These are phyloP conservation scores for Conomelus anceps DNA, from an alignment of 2,888 invertebrate genomes.

Conservation along the genomic window DNA sequence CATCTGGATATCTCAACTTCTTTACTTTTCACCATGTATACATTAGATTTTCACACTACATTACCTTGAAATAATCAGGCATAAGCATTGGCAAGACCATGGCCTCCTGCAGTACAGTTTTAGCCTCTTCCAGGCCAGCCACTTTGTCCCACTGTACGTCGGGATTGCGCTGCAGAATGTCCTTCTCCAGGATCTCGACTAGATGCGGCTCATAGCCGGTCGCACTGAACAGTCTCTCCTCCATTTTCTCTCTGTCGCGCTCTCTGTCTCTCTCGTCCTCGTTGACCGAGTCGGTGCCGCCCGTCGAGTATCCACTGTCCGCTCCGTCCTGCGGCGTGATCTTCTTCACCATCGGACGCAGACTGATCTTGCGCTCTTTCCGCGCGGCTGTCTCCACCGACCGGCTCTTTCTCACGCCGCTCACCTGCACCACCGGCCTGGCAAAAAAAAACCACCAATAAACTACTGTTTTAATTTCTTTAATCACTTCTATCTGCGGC, in stretches of 20 bases:
- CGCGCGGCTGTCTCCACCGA: conserved; percentile 43
- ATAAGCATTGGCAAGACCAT: conserved; percentile 79
- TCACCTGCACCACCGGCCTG: neutral
- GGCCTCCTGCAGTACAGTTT: conserved; percentile 73
- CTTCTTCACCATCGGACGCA: conserved; percentile 28
- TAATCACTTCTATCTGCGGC: too few species aligned
- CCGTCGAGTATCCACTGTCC: conserved; percentile 7
- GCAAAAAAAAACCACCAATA: neutral
- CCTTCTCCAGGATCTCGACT: conserved; percentile 75
- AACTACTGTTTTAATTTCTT: too few species aligned
- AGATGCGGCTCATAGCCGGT: conserved; percentile 67
- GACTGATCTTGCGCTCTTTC: conserved; percentile 36
- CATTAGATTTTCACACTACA: neutral
- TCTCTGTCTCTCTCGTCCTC: conserved; percentile 31
- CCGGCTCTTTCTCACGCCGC: conserved; percentile 41
- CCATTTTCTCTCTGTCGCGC: conserved; percentile 35
- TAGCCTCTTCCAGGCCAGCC: conserved; percentile 66
- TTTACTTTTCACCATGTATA: too few species aligned
- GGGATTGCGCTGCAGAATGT: conserved; percentile 75
- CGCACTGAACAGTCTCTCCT: conserved; percentile 52
- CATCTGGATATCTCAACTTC: too few species aligned
- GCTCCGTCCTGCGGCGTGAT: conserved; percentile 25
- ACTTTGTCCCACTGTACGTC: conserved; percentile 76
- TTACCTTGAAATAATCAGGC: conserved; percentile 79
- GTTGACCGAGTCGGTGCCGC: conserved; percentile 26